These are phyloP conservation scores for Synergus japonicus DNA, from an alignment of 2,888 invertebrate genomes.

Conservation along the genomic window DNA sequence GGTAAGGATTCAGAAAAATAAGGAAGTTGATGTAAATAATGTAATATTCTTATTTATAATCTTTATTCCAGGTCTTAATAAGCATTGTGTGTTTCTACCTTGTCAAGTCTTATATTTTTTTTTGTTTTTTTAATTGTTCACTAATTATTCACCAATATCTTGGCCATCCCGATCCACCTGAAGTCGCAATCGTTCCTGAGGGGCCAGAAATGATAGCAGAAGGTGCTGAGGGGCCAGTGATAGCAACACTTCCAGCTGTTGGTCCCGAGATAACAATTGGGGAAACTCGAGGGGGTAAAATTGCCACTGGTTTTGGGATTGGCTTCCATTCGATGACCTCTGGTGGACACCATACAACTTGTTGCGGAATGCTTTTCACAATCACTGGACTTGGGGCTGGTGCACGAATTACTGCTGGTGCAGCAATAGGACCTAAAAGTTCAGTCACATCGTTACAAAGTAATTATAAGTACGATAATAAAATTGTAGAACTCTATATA, in stretches of 20 bases:
- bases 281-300: slow-evolving; percentile 42
- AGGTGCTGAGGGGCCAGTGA: slow-evolving; percentile 55
- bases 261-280: slow-evolving; percentile 56
- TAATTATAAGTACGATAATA: too few species aligned
- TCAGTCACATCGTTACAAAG: not conserved
- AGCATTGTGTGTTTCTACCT: not conserved
- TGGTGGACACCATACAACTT: slow-evolving; percentile 50
- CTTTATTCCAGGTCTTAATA: not conserved
- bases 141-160: slow-evolving; percentile 54
- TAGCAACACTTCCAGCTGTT: slow-evolving; percentile 55
- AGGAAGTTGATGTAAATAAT: not conserved
- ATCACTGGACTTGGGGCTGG: slow-evolving; percentile 56
- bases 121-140: not conserved
- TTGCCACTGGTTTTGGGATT: slow-evolving; percentile 41
- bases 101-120: not conserved
- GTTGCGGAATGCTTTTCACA: slow-evolving; percentile 47
- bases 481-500: not conserved
- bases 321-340: slow-evolving; percentile 51
- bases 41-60: not conserved
- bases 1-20: not conserved
- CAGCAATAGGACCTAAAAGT: not conserved
- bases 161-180: slow-evolving; percentile 51
- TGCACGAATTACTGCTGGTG: slow-evolving; percentile 25
- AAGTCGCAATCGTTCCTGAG: slow-evolving; percentile 58
- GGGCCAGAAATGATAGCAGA: slow-evolving; percentile 59